phyloP scores from a whole-genome alignment of 2,113 vertebrate genomes.

The Pseudopodoces humilis region DNA sequence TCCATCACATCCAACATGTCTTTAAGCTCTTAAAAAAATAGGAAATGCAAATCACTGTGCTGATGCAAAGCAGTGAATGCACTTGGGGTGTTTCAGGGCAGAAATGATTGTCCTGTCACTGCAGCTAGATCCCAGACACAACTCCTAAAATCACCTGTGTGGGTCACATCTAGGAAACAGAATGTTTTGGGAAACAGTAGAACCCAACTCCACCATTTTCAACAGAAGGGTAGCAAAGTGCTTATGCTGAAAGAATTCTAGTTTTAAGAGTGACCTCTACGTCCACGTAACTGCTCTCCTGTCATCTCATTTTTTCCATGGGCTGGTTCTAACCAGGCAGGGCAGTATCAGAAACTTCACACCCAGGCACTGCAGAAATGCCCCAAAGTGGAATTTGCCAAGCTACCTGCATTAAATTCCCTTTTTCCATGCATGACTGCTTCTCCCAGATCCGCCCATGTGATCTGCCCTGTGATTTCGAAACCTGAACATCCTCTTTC shows the following conservation, averaged over 20 bases:
- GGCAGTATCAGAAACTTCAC: not conserved
- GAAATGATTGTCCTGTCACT: not conserved
- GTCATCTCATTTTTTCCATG: not conserved
- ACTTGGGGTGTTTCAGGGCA: not conserved
- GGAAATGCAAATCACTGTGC: not conserved
- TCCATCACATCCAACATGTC: not conserved
- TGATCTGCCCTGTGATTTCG: not conserved
- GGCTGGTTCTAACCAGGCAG: not conserved
- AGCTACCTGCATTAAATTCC: not conserved
- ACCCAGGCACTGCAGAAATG: not conserved
- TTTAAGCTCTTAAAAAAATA: not conserved
- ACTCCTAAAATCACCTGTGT: rapidly evolving
- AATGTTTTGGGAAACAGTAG: not conserved
- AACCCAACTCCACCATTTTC: not conserved
- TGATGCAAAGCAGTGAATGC: rapidly evolving
- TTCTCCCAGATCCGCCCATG: not conserved
- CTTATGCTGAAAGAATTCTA: not conserved
- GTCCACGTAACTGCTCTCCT: not conserved
- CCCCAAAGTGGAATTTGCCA: not conserved
- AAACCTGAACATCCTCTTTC: not conserved
- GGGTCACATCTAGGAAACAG: not conserved
- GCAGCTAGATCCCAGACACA: not conserved
- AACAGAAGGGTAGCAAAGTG: not conserved
- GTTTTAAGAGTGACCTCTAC: rapidly evolving
- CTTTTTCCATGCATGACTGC: not conserved